A percentile compares a stretch with the other conserved stretches of the same genome.
phyloP scores from a whole-genome alignment of 1,140 invertebrate genomes.

The Venturia canescens region DNA sequence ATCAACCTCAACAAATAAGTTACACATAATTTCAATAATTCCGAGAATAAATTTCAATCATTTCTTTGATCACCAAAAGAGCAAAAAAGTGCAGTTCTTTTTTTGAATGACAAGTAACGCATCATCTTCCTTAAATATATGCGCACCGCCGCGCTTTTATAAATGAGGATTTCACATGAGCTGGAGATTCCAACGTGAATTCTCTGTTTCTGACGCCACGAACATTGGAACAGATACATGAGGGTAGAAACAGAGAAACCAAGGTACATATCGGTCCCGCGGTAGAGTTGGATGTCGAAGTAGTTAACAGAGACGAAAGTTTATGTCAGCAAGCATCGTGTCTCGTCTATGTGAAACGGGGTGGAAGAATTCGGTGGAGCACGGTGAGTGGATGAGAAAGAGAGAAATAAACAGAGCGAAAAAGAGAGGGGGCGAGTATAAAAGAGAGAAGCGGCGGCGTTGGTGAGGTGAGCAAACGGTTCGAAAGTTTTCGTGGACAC shows the following conservation, averaged over 20 bases:
- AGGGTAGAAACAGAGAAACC: slow-evolving; percentile 17
- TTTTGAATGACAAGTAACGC: too few species aligned
- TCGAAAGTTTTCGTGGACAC: slow-evolving; percentile 18
- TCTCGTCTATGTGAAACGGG: neutral
- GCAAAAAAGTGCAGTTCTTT: too few species aligned
- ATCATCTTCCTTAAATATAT: too few species aligned
- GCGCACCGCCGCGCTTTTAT: too few species aligned
- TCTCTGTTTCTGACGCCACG: neutral
- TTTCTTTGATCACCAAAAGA: too few species aligned
- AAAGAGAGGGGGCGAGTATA: neutral
- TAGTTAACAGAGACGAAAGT: slow-evolving; percentile 19
- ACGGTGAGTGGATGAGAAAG: neutral
- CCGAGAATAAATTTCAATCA: too few species aligned
- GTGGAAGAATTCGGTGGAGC: neutral
- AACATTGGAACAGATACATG: neutral
- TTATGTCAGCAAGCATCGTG: slow-evolving; percentile 20
- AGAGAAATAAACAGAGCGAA: neutral
- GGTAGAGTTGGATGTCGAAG: slow-evolving; percentile 14
- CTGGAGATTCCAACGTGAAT: neutral
- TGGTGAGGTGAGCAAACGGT: slow-evolving; percentile 9
- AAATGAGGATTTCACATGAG: neutral
- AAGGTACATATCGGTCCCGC: neutral
- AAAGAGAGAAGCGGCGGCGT: neutral
- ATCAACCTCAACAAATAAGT: too few species aligned
- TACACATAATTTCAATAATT: too few species aligned